A percentile compares a stretch with the other conserved stretches of the same genome.
These are phyloP conservation scores for Felis catus DNA, from an alignment of 2,113 vertebrate species.

Conservation along the genomic window DNA sequence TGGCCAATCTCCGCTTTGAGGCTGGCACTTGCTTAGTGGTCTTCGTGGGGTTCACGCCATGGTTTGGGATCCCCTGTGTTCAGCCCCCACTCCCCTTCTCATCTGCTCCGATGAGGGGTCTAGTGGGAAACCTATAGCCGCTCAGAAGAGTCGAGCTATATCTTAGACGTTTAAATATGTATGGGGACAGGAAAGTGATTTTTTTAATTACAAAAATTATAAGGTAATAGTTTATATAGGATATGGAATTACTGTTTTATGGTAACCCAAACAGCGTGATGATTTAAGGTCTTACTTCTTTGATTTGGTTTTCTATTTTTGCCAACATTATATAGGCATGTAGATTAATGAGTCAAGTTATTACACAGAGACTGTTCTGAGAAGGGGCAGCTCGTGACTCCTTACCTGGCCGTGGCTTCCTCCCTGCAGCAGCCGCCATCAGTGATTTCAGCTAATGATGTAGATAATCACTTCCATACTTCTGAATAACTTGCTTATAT, in stretches of 20 bases:
- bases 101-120: not conserved
- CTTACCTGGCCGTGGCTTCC: not conserved
- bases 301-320: not conserved
- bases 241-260: not conserved
- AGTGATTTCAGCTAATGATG: not conserved
- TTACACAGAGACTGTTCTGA: not conserved
- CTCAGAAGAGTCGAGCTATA: not conserved
- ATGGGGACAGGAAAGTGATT: not conserved
- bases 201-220: not conserved
- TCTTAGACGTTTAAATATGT: not conserved
- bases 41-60: rapidly evolving
- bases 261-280: not conserved
- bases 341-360: not conserved
- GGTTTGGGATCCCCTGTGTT: too few relatives aligned
- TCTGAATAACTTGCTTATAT: not conserved
- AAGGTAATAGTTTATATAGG: not conserved
- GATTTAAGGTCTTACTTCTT: not conserved
- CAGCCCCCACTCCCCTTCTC: too few relatives aligned
- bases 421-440: not conserved
- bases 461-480: not conserved
- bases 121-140: not conserved
- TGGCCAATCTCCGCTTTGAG: not conserved
- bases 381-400: not conserved
- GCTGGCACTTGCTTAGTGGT: not conserved
- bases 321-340: rapidly evolving